These are phyloP conservation scores for Andrena camellia DNA, from an alignment of 2,888 invertebrate species.

Conservation along the genomic window DNA sequence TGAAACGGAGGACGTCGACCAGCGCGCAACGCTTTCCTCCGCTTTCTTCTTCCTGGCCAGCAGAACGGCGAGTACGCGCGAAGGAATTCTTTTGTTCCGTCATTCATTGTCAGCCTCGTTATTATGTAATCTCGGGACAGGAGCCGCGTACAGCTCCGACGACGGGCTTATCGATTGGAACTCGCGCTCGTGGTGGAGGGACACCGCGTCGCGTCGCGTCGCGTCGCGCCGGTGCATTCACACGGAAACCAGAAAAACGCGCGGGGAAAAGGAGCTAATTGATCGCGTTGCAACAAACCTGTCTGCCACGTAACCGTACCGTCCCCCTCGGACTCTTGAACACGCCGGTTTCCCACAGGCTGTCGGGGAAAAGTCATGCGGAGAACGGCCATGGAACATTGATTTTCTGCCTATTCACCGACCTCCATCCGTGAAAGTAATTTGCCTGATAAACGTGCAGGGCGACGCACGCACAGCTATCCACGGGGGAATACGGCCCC, in stretches of 20 bases:
- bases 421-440: not conserved
- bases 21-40: conserved; percentile 43
- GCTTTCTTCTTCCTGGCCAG: conserved; percentile 48
- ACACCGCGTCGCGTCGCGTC: conserved; percentile 1
- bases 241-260: conserved; percentile 34
- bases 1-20: conserved; percentile 19
- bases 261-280: conserved; percentile 52
- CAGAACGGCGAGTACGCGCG: conserved; percentile 65
- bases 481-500: too few species aligned
- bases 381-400: conserved; percentile 7
- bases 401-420: conserved; percentile 6
- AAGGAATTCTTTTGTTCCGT: conserved; percentile 73
- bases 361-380: not conserved
- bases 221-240: conserved; percentile 7
- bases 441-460: too few species aligned
- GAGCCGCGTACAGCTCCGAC: conserved; percentile 39
- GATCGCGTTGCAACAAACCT: conserved; percentile 50
- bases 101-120: conserved; percentile 67
- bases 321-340: conserved; percentile 9
- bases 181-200: conserved; percentile 13
- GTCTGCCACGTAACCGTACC: conserved; percentile 37
- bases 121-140: conserved; percentile 61
- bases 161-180: conserved; percentile 61
- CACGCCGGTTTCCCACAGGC: conserved; percentile 35
- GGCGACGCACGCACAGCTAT: too few species aligned